Percentiles rank a stretch among this genome's conserved stretches.
These are phyloP conservation scores for Polyommatus icarus DNA, from an alignment of 2,888 invertebrate species.

Conservation along the genomic window DNA sequence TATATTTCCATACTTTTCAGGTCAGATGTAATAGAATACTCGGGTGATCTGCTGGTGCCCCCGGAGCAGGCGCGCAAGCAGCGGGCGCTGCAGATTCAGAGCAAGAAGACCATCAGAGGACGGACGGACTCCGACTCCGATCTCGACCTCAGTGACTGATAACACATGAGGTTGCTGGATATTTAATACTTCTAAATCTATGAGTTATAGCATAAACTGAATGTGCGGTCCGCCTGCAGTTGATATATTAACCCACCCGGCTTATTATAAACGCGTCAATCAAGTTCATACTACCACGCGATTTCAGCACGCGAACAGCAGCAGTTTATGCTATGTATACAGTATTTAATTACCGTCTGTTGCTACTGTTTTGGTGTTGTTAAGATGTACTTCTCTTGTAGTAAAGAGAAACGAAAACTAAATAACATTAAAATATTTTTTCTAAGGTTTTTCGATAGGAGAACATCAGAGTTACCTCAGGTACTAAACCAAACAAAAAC, in stretches of 20 bases:
- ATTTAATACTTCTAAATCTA: conserved; percentile 1
- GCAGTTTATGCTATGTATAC: not conserved
- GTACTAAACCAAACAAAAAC: too few species aligned
- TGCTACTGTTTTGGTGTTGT: too few species aligned
- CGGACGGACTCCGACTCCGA: conserved; percentile 75
- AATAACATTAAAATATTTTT: too few species aligned
- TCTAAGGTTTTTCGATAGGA: too few species aligned
- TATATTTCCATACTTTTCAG: conserved; percentile 46
- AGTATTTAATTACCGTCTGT: too few species aligned
- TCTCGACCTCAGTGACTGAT: conserved; percentile 76
- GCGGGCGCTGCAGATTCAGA: conserved; percentile 64
- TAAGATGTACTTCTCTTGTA: too few species aligned
- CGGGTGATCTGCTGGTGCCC: conserved; percentile 83
- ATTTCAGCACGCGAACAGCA: not conserved
- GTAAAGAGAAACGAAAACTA: too few species aligned
- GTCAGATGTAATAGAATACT: conserved; percentile 84
- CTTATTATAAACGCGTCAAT: not conserved
- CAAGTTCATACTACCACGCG: not conserved
- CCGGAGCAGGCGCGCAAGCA: conserved; percentile 77
- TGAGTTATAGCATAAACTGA: not conserved
- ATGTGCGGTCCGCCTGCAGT: not conserved
- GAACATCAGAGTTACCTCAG: too few species aligned
- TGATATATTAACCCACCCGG: not conserved
- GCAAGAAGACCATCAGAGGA: conserved; percentile 78
- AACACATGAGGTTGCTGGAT: not conserved